Evolutionary conservation across 2,113 vertebrate genomes (phyloP).

Genomic region (Parus major): DNA sequence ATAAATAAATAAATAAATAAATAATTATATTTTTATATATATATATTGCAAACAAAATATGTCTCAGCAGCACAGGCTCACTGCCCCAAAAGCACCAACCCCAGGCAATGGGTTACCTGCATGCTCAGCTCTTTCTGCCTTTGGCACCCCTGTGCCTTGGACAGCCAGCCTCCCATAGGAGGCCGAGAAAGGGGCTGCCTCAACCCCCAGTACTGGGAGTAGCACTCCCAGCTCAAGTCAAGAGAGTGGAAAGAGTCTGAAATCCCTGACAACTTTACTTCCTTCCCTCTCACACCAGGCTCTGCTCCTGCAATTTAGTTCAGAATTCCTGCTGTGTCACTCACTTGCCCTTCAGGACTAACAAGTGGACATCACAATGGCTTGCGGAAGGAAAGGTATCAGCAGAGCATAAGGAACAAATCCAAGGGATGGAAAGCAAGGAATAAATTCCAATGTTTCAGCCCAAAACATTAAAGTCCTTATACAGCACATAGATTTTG

Average conservation of each 20-base stretch:
- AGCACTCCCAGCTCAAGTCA: neutral
- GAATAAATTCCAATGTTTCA: neutral
- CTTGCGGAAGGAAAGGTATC: neutral
- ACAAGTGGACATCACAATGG: neutral
- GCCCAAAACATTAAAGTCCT: neutral
- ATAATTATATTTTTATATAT: no score
- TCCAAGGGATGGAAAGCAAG: neutral
- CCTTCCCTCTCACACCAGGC: neutral
- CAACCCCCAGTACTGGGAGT: neutral
- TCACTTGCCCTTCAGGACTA: neutral
- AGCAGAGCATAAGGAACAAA: neutral
- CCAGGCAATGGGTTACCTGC: neutral
- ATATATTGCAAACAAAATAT: neutral
- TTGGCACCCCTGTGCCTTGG: neutral
- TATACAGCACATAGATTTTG: rapidly evolving
- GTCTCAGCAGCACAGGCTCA: neutral
- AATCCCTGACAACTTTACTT: neutral
- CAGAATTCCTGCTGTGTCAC: neutral
- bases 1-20: no score
- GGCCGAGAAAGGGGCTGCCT: neutral
- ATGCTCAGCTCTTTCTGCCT: neutral
- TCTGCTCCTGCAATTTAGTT: neutral
- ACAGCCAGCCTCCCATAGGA: neutral
- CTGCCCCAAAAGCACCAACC: neutral
- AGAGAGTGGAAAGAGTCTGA: neutral